phyloP scores from a whole-genome alignment of 2,113 vertebrate species.

The Cephalopterus ornatus region DNA sequence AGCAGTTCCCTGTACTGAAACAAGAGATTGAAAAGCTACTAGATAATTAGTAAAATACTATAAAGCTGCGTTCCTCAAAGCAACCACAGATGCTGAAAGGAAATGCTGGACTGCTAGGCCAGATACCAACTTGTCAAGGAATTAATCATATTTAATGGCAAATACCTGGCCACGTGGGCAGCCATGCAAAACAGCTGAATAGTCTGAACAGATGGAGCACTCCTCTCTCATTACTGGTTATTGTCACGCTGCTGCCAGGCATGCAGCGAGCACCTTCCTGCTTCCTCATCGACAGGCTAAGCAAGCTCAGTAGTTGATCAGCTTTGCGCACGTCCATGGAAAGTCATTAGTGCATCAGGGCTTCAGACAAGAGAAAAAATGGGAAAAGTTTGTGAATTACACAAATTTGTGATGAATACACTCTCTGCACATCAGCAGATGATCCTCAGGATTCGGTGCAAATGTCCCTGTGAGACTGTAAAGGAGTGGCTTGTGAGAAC shows the following conservation, averaged over 20 bases:
- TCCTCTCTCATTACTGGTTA: neutral
- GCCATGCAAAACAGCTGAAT: neutral
- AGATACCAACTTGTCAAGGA: conserved; percentile 24
- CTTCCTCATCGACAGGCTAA: neutral
- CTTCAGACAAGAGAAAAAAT: neutral
- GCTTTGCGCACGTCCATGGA: neutral
- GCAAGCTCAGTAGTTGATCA: neutral
- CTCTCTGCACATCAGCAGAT: neutral
- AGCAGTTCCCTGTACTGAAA: neutral
- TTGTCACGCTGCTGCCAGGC: neutral
- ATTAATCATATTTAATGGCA: conserved; percentile 1
- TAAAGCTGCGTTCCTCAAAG: conserved; percentile 22
- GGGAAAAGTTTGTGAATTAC: neutral
- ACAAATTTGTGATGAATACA: neutral
- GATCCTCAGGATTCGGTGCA: neutral
- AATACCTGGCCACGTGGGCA: neutral
- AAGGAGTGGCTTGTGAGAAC: neutral
- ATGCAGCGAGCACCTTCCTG: neutral
- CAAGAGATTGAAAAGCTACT: conserved; percentile 36
- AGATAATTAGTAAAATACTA: conserved; percentile 38
- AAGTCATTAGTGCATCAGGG: neutral
- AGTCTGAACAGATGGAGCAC: neutral
- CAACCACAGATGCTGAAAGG: neutral
- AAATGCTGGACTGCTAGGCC: neutral
- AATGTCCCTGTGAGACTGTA: neutral